Conservation (phyloP, 2,113 vertebrate genomes). For the Nesospiza acunhae region DNA sequence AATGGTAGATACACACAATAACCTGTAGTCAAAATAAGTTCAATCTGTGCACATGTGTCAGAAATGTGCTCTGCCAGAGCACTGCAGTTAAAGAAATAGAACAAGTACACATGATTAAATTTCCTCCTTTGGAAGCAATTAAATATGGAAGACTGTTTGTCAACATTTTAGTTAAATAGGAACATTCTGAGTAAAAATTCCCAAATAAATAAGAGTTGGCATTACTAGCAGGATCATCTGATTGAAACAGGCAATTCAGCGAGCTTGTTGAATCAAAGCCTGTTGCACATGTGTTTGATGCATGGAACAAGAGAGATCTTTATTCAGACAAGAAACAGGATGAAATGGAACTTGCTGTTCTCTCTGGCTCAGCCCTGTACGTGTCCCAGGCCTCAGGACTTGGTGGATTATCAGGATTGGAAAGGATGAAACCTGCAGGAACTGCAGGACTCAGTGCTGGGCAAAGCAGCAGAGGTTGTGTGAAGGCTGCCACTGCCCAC, state of each 20-base stretch:
- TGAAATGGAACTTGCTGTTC: background rate
- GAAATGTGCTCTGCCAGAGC: slow-evolving; percentile 17
- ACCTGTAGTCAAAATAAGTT: background rate
- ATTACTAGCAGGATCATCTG: slow-evolving; percentile 39
- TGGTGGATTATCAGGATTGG: background rate
- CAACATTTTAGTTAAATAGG: slow-evolving; percentile 63
- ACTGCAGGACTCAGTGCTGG: background rate
- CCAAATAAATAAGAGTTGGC: slow-evolving; percentile 41
- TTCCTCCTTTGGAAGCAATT: slow-evolving; percentile 53
- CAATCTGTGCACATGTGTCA: background rate
- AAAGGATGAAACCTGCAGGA: background rate
- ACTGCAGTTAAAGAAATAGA: slow-evolving; percentile 20
- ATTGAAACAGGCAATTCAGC: slow-evolving; percentile 18
- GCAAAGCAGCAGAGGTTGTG: background rate
- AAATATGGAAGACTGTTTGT: slow-evolving; percentile 43
- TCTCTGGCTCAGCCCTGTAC: background rate
- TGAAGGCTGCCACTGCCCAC: background rate
- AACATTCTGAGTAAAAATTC: slow-evolving; percentile 35
- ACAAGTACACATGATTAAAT: slow-evolving; percentile 46
- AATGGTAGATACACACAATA: background rate
- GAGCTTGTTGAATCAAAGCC: background rate
- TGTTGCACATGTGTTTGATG: background rate
- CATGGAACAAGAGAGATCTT: background rate
- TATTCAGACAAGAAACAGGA: background rate
- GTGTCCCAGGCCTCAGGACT: background rate